Conservation (phyloP, 2,797 vertebrate genomes). For the Tadarida brasiliensis region DNA sequence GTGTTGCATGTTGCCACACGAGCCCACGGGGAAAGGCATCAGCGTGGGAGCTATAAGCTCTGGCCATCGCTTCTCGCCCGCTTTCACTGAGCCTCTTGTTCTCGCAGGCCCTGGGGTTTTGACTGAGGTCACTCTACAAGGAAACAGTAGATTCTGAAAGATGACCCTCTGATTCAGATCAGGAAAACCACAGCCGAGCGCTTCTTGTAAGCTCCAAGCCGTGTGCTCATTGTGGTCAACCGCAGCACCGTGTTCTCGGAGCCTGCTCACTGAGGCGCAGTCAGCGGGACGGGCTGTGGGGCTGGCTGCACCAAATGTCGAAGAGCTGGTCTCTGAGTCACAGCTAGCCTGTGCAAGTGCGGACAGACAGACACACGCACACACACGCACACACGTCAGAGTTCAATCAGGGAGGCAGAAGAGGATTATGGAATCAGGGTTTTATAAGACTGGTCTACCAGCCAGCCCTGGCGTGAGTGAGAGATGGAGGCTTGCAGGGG, state of each 20-base stretch:
- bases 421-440: not conserved
- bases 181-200: constrained; percentile 53
- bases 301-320: not conserved
- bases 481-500: not conserved
- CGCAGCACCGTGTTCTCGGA: not conserved
- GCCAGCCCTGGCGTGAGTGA: not conserved
- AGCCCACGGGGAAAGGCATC: rapidly evolving
- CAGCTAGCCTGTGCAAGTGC: not conserved
- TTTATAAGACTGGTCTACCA: not conserved
- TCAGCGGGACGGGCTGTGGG: too few species aligned
- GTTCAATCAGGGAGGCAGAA: not conserved
- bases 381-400: not conserved
- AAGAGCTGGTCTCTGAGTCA: not conserved
- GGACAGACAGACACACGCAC: not conserved
- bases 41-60: not conserved
- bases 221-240: not conserved
- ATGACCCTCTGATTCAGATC: not conserved
- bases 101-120: not conserved
- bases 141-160: not conserved
- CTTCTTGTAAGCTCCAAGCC: constrained; percentile 49
- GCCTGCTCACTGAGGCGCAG: not conserved
- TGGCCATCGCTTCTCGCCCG: not conserved
- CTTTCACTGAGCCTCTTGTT: not conserved
- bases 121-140: not conserved
- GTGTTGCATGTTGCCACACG: not conserved